Percentiles rank a stretch among this genome's conserved stretches.
These are phyloP conservation scores for Hexactinellida sp. DNA, from an alignment of 37 sponge, comb jelly and placozoan genomes.

Conservation along the genomic window DNA sequence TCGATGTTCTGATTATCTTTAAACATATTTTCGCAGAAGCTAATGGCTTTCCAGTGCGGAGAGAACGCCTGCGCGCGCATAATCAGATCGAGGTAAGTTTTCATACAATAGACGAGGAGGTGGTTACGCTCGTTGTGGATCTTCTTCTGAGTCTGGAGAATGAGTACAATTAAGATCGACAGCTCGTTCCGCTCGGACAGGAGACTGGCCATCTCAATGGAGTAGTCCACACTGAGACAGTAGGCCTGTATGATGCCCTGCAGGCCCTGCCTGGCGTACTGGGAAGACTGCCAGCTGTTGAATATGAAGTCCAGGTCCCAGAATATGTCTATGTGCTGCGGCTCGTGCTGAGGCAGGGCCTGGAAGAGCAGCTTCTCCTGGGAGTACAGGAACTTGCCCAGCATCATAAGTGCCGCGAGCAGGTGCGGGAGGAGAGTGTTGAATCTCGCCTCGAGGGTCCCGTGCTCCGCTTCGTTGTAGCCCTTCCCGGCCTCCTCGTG, in stretches of 20 bases:
- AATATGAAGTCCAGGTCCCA: slow-evolving; percentile 8
- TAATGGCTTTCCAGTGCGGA: neutral
- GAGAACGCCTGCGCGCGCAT: neutral
- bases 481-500: neutral
- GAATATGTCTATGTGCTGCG: neutral
- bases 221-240: neutral
- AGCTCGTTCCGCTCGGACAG: neutral
- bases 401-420: neutral
- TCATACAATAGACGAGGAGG: neutral
- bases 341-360: neutral
- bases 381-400: neutral
- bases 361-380: neutral
- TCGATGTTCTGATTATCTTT: neutral
- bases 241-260: neutral
- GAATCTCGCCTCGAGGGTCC: neutral
- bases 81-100: neutral
- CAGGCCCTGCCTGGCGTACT: neutral
- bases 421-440: neutral
- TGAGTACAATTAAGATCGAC: neutral
- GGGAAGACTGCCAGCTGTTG: slow-evolving; percentile 1
- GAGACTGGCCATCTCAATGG: neutral
- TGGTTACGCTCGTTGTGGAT: neutral
- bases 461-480: neutral
- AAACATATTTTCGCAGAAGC: neutral
- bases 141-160: neutral